These are phyloP conservation scores for Vollenhovia emeryi DNA, from an alignment of 1,140 invertebrate species.

Conservation along the genomic window DNA sequence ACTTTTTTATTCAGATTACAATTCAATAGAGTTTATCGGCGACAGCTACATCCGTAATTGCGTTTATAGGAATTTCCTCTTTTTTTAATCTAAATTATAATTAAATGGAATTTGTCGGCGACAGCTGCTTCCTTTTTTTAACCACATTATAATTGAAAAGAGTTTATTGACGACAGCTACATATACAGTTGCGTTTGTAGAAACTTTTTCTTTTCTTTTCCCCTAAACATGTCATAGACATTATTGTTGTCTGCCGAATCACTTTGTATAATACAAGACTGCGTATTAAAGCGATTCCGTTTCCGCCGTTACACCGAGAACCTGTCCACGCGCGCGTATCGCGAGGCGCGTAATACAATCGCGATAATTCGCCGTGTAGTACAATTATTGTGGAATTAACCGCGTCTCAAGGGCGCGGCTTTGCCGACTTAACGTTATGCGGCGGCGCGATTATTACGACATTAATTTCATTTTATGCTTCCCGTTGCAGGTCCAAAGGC, in stretches of 20 bases:
- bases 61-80: neutral
- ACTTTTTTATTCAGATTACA: neutral
- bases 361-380: constrained; percentile 67
- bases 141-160: neutral
- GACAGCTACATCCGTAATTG: neutral
- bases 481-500: constrained; percentile 68
- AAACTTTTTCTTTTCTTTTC: neutral
- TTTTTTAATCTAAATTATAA: neutral
- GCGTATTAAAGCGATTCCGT: neutral
- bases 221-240: neutral
- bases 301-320: neutral
- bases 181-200: neutral
- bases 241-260: neutral
- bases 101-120: neutral
- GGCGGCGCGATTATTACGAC: constrained; percentile 67
- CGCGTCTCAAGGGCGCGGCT: constrained; percentile 50
- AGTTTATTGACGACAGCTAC: neutral
- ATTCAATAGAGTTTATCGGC: neutral
- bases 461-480: constrained; percentile 73
- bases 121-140: too few species aligned
- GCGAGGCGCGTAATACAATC: constrained; percentile 38
- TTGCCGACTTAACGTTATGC: constrained; percentile 61
- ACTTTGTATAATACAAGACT: neutral
- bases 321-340: neutral
- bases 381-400: constrained; percentile 72